Evolutionary conservation across 1,140 invertebrate species (phyloP), one percentile per base, ranked within the genome.

Genomic region (Papilio dardanus): DNA sequence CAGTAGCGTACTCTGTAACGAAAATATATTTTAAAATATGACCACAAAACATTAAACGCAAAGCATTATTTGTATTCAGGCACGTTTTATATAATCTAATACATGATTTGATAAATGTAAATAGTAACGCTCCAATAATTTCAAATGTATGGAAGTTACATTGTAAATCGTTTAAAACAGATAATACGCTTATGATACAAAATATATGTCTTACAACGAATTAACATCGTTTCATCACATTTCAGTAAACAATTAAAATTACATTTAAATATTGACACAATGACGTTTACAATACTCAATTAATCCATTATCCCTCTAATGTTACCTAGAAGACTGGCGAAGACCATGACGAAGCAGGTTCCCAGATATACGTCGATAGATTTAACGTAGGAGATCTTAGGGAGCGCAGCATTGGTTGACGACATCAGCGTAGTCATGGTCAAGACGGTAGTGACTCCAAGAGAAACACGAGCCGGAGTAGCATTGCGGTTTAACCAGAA

Each of bases 401-500:
- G 99, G 90, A 99, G 96, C 81, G 98, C 97, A 84, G 98, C 98
- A 93, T 99, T 99, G 86, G 99, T 99, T 82, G 98, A 99, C 81
- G 98, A 99, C 97, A 99, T 99, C 83, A 99, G 96, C 79, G 99
- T 99, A 83, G 98, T 99, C 98, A 99, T 99, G 87, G 99, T 99
- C 94, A 99, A 96, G 94, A 99, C 97, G 93, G 97, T 99, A 94
- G 98, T 99, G 88, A 99, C 98, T 88, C 98, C 98, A 85, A 99
- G 95, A 82, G 98, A 97, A 79, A 99, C 98, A 93, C 99, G 95
- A 85, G 99, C 99, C 80, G 99, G 99, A 76, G 98, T 99, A 81
- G 98, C 98, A 94, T 99, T 98, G 88, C 98, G 96, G 94, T 99
- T 95, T 85, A 95, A 88, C 97, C 97, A 98, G 95, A 98, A 99